These are phyloP conservation scores for Drosophila paulistorum DNA, from an alignment of 1,140 invertebrate genomes.

Conservation along the genomic window DNA sequence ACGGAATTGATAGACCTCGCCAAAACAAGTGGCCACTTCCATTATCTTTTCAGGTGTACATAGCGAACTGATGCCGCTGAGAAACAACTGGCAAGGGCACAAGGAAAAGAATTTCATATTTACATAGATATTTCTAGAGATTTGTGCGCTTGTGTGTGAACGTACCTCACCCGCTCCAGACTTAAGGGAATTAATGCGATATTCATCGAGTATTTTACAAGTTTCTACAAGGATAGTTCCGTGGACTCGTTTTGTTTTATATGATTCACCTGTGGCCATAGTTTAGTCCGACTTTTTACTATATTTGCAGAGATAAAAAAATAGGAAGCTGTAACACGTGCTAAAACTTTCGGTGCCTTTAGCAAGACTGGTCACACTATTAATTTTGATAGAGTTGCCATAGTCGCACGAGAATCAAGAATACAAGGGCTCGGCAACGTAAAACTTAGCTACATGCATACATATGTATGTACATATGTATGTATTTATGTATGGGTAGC, in stretches of 20 bases:
- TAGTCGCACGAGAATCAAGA: too few relatives aligned
- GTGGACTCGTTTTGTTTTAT: slow-evolving; percentile 37
- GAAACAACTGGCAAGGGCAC: slow-evolving; percentile 36
- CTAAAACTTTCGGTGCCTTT: background rate
- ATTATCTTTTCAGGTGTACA: slow-evolving; percentile 29
- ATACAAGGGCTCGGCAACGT: too few relatives aligned
- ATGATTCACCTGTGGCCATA: slow-evolving; percentile 4
- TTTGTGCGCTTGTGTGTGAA: background rate
- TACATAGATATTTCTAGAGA: background rate
- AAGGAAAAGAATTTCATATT: background rate
- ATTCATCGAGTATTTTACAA: background rate
- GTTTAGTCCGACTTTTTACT: background rate
- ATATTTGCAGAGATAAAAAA: background rate
- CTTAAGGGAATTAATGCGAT: slow-evolving; percentile 1
- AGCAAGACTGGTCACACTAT: background rate
- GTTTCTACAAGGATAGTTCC: slow-evolving; percentile 50
- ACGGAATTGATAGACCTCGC: slow-evolving; percentile 53
- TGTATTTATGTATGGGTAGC: too few relatives aligned
- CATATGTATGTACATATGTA: too few relatives aligned
- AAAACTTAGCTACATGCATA: too few relatives aligned
- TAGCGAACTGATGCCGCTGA: slow-evolving; percentile 8
- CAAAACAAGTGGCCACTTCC: slow-evolving; percentile 33
- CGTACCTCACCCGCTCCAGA: slow-evolving; percentile 52
- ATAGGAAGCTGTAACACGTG: background rate
- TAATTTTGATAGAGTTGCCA: background rate